Conservation (phyloP, 2,113 vertebrate species). For the Barnardius zonarius region DNA sequence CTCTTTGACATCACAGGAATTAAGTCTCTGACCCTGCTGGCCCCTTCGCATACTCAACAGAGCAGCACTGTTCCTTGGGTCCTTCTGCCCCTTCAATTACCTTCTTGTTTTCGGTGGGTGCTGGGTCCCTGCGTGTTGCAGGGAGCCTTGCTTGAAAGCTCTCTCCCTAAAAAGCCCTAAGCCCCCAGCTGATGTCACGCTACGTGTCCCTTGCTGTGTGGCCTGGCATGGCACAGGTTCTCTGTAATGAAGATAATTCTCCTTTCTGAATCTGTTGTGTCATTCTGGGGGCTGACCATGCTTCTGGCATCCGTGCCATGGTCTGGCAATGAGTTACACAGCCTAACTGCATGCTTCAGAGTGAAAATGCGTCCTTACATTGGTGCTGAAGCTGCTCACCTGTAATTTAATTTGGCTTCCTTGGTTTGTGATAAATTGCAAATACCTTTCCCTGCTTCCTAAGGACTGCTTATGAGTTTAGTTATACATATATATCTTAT, state of each 20-base stretch:
- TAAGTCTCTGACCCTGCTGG: not conserved
- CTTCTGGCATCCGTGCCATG: rapidly evolving
- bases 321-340: not conserved
- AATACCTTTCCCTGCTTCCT: not conserved
- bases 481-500: not conserved
- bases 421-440: not conserved
- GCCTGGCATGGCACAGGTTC: not conserved
- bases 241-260: not conserved
- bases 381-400: not conserved
- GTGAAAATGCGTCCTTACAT: not conserved
- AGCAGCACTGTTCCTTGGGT: conserved; percentile 12
- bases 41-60: not conserved
- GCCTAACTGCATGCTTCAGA: not conserved
- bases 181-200: not conserved
- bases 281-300: not conserved
- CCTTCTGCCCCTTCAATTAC: not conserved
- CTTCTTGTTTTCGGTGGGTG: not conserved
- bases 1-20: not conserved
- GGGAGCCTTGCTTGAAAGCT: not conserved
- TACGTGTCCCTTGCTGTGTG: not conserved
- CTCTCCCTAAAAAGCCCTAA: not conserved
- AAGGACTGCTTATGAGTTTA: not conserved
- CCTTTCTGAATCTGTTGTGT: not conserved
- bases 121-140: not conserved
- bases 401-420: rapidly evolving